These are phyloP conservation scores for Taenioides sp. DNA, from an alignment of 2,797 vertebrate species.

Conservation along the genomic window DNA sequence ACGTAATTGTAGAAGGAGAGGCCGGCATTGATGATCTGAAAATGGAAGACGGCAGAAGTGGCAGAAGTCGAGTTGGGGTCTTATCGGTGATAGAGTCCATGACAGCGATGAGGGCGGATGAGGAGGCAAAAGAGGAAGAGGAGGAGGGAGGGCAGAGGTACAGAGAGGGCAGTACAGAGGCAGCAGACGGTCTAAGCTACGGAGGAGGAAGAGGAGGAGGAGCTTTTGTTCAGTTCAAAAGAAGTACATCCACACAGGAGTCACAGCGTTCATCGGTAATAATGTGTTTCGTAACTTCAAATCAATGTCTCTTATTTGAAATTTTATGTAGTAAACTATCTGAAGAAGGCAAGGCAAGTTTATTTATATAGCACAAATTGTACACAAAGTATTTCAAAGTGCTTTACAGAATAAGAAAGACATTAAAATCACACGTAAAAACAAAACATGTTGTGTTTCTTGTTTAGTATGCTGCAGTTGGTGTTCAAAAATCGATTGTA, in stretches of 20 bases:
- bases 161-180: conserved; percentile 23
- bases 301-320: no score
- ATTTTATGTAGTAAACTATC: no score
- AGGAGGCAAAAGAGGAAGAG: background rate
- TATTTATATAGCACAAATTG: no score
- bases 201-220: conserved; percentile 31
- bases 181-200: conserved; percentile 16
- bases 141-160: conserved; percentile 1
- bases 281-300: background rate
- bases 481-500: no score
- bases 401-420: no score
- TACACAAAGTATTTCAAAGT: no score
- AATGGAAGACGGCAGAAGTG: background rate
- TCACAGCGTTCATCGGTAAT: conserved; percentile 41
- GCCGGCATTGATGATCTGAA: background rate
- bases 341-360: no score
- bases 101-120: background rate
- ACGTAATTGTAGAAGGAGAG: background rate
- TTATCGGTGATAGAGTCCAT: background rate
- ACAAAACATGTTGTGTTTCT: no score
- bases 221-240: conserved; percentile 40
- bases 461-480: no score
- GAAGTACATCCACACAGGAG: conserved; percentile 9
- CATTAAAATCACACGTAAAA: no score
- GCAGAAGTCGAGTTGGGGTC: background rate